A percentile compares a stretch with the other conserved stretches of the same genome.
Evolutionary conservation across 1,140 invertebrate species (phyloP).

Genomic region (Globodera rostochiensis): DNA sequence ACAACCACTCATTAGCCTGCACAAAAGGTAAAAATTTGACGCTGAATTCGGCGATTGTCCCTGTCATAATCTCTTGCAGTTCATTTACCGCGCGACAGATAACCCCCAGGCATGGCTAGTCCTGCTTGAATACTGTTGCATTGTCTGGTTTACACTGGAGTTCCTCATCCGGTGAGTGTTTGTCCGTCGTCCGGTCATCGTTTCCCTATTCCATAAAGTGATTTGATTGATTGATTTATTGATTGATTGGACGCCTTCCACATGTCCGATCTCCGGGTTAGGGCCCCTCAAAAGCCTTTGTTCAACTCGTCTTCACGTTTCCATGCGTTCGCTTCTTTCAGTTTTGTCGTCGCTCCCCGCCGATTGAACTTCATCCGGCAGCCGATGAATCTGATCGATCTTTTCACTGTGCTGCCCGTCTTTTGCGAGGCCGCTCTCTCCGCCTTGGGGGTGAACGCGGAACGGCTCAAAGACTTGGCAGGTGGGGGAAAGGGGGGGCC

Average conservation of each 20-base stretch:
- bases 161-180: slow-evolving; percentile 23
- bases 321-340: slow-evolving; percentile 25
- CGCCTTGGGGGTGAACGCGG: slow-evolving; percentile 55
- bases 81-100: slow-evolving; percentile 60
- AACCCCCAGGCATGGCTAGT: slow-evolving; percentile 51
- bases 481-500: slow-evolving; percentile 34
- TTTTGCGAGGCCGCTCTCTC: slow-evolving; percentile 65
- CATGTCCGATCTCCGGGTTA: no score
- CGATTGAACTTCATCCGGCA: slow-evolving; percentile 67
- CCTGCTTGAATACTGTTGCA: slow-evolving; percentile 66
- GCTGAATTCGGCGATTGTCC: not conserved
- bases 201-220: slow-evolving; percentile 45
- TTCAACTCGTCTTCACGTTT: not conserved
- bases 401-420: slow-evolving; percentile 69
- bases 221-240: no score
- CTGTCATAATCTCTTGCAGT: slow-evolving; percentile 24
- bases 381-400: slow-evolving; percentile 69
- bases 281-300: no score
- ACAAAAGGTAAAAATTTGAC: not conserved
- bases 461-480: slow-evolving; percentile 57
- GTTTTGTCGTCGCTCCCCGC: slow-evolving; percentile 64
- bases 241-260: no score
- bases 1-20: not conserved
- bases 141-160: slow-evolving; percentile 66
- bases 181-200: not conserved